Evolutionary conservation across 2,888 invertebrate species (phyloP).

Genomic region (Cynaeus angustus): DNA sequence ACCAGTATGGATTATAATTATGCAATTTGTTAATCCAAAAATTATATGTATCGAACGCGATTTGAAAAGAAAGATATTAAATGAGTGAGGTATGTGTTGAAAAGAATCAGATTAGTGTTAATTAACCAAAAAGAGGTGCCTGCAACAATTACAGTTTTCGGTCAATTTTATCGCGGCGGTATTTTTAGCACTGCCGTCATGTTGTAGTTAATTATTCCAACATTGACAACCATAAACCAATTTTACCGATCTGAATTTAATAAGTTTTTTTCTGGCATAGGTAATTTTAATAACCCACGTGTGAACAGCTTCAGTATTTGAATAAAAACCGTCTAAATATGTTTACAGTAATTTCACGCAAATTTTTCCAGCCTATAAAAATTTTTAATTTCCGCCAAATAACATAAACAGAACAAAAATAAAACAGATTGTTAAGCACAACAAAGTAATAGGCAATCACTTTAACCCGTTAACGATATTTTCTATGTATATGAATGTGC

Average conservation of each 20-base stretch:
- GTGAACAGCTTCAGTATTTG: too few species aligned
- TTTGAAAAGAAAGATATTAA: too few species aligned
- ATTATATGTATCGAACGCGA: too few species aligned
- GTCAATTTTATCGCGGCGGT: background rate
- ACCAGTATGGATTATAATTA: too few species aligned
- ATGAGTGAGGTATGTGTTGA: too few species aligned
- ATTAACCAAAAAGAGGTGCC: background rate
- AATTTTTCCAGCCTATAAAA: conserved; percentile 26
- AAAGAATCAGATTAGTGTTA: too few species aligned
- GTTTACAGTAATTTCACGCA: conserved; percentile 9
- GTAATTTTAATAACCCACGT: conserved; percentile 5
- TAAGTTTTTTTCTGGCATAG: background rate
- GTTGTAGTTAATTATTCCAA: background rate
- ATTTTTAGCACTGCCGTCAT: conserved; percentile 8
- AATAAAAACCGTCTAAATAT: background rate
- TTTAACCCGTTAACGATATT: conserved; percentile 22
- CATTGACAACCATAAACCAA: conserved; percentile 2
- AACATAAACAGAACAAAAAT: conserved; percentile 6
- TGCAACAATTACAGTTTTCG: background rate
- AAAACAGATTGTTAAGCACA: conserved; percentile 4
- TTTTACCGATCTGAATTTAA: conserved; percentile 4
- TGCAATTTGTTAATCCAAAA: too few species aligned
- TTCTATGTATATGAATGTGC: conserved; percentile 37
- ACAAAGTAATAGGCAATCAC: conserved; percentile 37
- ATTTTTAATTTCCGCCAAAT: conserved; percentile 4